These are phyloP conservation scores for Talpa occidentalis DNA, from an alignment of 2,113 vertebrate genomes.

Conservation along the genomic window DNA sequence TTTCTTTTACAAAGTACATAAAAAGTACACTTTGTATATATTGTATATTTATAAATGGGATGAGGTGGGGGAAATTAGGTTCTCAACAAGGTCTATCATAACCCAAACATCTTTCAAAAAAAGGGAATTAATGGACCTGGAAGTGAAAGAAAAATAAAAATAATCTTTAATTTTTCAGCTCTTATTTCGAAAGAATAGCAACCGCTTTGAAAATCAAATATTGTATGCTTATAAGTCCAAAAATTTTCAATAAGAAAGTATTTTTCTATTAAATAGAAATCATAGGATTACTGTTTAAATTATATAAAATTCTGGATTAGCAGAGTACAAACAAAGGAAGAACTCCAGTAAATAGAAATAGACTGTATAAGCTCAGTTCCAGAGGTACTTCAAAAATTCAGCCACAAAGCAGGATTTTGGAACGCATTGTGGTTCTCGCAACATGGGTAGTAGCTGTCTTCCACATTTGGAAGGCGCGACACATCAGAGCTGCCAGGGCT, in stretches of 20 bases:
- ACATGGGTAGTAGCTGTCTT: constrained; percentile 15
- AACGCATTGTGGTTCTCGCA: not conserved
- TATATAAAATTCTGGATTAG: constrained; percentile 74
- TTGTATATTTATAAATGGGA: not conserved
- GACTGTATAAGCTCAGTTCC: constrained; percentile 55
- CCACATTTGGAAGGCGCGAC: not conserved
- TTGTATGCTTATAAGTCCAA: constrained; percentile 37
- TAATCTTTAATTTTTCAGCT: not conserved
- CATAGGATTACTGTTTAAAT: constrained; percentile 56
- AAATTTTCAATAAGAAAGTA: constrained; percentile 69
- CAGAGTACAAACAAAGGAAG: constrained; percentile 66
- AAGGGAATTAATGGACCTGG: not conserved
- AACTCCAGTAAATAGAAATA: constrained; percentile 70
- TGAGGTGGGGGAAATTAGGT: not conserved
- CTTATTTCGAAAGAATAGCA: constrained; percentile 35
- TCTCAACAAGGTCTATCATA: not conserved
- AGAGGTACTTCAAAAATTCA: constrained; percentile 62
- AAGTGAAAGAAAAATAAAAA: constrained; percentile 22
- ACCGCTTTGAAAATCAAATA: constrained; percentile 55
- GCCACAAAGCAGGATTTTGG: constrained; percentile 10
- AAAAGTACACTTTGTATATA: not conserved
- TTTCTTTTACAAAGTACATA: not conserved
- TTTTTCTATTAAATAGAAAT: constrained; percentile 70
- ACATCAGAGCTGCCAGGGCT: not conserved
- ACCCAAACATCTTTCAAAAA: not conserved